A percentile compares a stretch with the other conserved stretches of the same genome.
Evolutionary conservation across 2,113 vertebrate species (phyloP).

Genomic region (Romanogobio albipinnatus): DNA sequence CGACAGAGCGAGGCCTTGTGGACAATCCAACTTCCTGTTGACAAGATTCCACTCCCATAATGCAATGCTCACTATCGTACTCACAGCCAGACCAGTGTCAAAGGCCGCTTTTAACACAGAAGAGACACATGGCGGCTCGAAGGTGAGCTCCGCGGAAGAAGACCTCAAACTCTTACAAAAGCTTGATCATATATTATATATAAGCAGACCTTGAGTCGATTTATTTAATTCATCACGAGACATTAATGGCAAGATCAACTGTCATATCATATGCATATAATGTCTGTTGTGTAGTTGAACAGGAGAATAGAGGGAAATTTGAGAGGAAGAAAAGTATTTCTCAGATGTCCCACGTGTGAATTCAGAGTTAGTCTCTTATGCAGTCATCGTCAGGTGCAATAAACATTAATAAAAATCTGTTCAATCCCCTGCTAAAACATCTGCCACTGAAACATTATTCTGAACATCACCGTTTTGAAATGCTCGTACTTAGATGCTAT

Average conservation of each 20-base stretch:
- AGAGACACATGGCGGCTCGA: not conserved
- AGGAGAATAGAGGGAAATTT: conserved; percentile 3
- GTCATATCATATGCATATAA: not conserved
- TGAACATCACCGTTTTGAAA: conserved; percentile 11
- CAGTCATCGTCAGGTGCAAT: conserved; percentile 41
- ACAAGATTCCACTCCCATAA: conserved; percentile 46
- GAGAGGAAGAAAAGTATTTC: conserved; percentile 6
- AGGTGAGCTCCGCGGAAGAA: conserved; percentile 22
- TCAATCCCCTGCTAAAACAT: conserved; percentile 35
- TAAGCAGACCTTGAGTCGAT: not conserved
- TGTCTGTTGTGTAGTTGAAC: not conserved
- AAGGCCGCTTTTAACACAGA: conserved; percentile 24
- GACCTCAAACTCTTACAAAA: conserved; percentile 5
- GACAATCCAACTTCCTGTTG: conserved; percentile 62
- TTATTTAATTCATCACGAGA: not conserved
- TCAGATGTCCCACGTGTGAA: conserved; percentile 7
- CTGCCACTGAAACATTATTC: conserved; percentile 12
- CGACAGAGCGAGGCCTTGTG: conserved; percentile 51
- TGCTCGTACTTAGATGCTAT: not conserved
- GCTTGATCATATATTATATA: not conserved
- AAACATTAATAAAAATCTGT: conserved; percentile 2
- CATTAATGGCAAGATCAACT: not conserved
- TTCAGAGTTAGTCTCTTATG: conserved; percentile 23
- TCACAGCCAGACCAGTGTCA: conserved; percentile 15
- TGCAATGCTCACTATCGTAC: conserved; percentile 17